Evolutionary conservation across 1,140 invertebrate species (phyloP).

Genomic region (Leptinotarsa undecemlineata): DNA sequence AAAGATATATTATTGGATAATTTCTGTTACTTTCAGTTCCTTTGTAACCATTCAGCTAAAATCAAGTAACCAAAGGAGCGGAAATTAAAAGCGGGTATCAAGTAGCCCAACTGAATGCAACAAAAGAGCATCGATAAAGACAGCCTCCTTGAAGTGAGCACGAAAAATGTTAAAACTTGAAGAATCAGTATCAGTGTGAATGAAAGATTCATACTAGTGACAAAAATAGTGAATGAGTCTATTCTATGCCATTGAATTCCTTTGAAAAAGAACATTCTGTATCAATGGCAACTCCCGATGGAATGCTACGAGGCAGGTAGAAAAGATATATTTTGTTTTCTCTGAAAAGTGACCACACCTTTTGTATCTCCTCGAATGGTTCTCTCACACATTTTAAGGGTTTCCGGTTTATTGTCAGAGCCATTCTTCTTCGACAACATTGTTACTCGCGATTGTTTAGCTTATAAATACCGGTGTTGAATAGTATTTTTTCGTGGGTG

Average conservation of each 20-base stretch:
- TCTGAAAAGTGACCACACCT: constrained; percentile 54
- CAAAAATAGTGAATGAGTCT: constrained; percentile 27
- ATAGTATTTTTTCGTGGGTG: constrained; percentile 38
- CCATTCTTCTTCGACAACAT: constrained; percentile 50
- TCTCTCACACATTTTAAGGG: constrained; percentile 54
- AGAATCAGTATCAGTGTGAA: constrained; percentile 22
- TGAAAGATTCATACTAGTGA: constrained; percentile 26
- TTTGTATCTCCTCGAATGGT: constrained; percentile 49
- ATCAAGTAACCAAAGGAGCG: too few relatives aligned
- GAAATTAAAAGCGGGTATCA: too few relatives aligned
- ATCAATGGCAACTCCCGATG: constrained; percentile 51
- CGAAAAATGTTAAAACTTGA: constrained; percentile 1
- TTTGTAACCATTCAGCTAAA: too few relatives aligned
- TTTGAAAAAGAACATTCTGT: constrained; percentile 52
- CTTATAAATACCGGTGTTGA: constrained; percentile 46
- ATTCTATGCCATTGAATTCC: constrained; percentile 21
- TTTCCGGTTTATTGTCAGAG: constrained; percentile 51
- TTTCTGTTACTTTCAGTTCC: too few relatives aligned
- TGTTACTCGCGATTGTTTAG: constrained; percentile 52
- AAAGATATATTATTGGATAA: too few relatives aligned
- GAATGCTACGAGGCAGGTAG: constrained; percentile 51
- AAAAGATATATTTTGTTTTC: constrained; percentile 51
- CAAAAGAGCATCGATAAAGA: neutral
- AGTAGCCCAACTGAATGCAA: neutral
- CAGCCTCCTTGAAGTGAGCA: constrained; percentile 13